Base-by-base conservation (phyloP, 2,888 invertebrate species). In the Conus canariensis region DNA sequence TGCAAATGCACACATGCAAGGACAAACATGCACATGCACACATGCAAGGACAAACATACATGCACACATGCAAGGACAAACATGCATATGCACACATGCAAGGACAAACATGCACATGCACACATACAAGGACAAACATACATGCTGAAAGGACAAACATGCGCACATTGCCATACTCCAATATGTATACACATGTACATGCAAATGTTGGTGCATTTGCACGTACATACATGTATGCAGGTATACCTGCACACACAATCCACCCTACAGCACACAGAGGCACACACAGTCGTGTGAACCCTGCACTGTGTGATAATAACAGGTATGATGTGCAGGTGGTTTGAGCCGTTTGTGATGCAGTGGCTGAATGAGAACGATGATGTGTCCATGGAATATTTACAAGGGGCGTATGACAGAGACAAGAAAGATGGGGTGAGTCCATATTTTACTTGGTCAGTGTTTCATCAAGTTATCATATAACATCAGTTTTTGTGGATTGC, bases 321-420 rank as follows among this genome's bases (percentile, higher is more conserved):
- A 16, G 77, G 77, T 30, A 16, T 80, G 77, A 8, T 58, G 14
- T 93, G 45, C 95, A 97, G 97, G 92, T 99, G 99, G 99, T 99
- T 99, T 96, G 99, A 99, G 96, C 99, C 99, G n/a, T 99, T 99
- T 96, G 99, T 99, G 83, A 99, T 99, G 99, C 99, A 99, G 96
- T 99, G 99, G 99, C 97, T 99, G 80, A 99, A 99, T 96, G 99
- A 99, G 96, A 99, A 99, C 96, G 99, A 99, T 96, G 99, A 99
- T 94, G 99, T 99, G 1, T 99, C 99, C 0, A 97, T 99, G 95
- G 99, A 99, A 96, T 99, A 99, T 97, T 97, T 99, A 93, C 98
- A 99, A 96, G 99, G 99, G 96, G 99, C 99, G 94, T 99, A 99
- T 96, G 99, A 98, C 96, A 98, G 99, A 96, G 99, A 99, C 93